Base-by-base conservation (phyloP, 2,113 vertebrate genomes). In the Leucoraja erinaceus region DNA sequence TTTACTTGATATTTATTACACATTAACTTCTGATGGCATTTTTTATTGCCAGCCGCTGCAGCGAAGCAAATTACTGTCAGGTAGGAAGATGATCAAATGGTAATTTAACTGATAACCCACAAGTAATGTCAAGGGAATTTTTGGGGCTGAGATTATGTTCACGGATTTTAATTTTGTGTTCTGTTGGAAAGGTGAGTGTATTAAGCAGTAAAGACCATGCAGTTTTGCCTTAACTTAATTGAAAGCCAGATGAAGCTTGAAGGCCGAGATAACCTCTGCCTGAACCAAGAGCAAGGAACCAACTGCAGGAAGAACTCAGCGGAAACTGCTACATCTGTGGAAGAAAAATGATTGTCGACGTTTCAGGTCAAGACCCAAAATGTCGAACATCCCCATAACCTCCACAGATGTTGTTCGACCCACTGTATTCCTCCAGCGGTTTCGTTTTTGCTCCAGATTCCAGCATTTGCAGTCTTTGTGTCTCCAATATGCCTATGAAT, bases 1-100 rank as follows among this genome's bases (percentile, higher is more conserved):
- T 88, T 88, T 88, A 31, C 83, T 86, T 16, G 25, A 14, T 86
- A 86, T 86, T 86, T 88, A 88, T 66, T 31, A 31, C 59, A 18
- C 83, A 63, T 88, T 88, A 88, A 66, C 59, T 88, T 66, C n/a
- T 88, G 5, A n/a, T 88, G 28, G 12, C 10, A 88, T 66, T 31
- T 88, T 31, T 88, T 63, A 88, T 33, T 88, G 16, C 1, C 14
- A 88, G 63, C 12, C 1, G 5, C 83, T 12, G 61, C 56, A 31
- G 83, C 31, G 59, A 31, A 63, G 28, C 83, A 88, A 88, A 88
- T 88, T 88, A 7, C 59, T 63, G n/a, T 63, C 56, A 63, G 83
- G 28, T n/a, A 63, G 59, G 59, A 16, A n/a, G 81, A n/a, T 5
- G 81, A 86, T n/a, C 54, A 86, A 86, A 59, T 83, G 20, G 47